Percentiles rank a stretch among this genome's conserved stretches.
phyloP scores from a whole-genome alignment of 2,888 invertebrate species.

The Anodontia alba region DNA sequence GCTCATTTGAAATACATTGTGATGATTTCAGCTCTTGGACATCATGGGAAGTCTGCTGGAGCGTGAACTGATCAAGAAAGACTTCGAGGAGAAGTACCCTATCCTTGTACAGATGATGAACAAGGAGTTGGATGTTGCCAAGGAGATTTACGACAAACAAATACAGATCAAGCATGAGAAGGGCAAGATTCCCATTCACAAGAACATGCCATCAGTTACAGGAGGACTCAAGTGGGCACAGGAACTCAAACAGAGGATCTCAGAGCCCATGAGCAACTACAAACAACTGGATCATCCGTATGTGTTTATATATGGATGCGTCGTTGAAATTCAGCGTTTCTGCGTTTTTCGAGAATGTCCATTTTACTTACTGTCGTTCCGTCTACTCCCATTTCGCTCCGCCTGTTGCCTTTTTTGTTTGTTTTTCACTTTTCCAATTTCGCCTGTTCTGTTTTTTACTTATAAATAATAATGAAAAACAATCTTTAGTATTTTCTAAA shows the following conservation, averaged over 20 bases:
- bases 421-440: too few species aligned
- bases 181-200: constrained; percentile 87
- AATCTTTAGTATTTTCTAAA: too few species aligned
- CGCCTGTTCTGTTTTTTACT: too few species aligned
- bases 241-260: constrained; percentile 88
- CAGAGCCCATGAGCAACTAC: constrained; percentile 89
- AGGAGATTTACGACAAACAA: constrained; percentile 84
- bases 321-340: too few species aligned
- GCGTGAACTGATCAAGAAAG: constrained; percentile 93
- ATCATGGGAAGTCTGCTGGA: constrained; percentile 95
- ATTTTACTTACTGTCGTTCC: too few species aligned
- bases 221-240: constrained; percentile 93
- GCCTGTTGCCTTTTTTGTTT: too few species aligned
- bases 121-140: constrained; percentile 82
- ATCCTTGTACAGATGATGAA: constrained; percentile 91
- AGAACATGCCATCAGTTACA: constrained; percentile 93
- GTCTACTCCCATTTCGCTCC: too few species aligned
- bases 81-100: constrained; percentile 94
- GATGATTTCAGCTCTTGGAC: constrained; percentile 90
- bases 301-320: constrained; percentile 48
- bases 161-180: constrained; percentile 68
- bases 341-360: too few species aligned
- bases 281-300: constrained; percentile 92
- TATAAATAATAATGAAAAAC: too few species aligned
- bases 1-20: too few species aligned